These are phyloP conservation scores for Acromyrmex heyeri DNA, from an alignment of 1,140 invertebrate species.

Conservation along the genomic window DNA sequence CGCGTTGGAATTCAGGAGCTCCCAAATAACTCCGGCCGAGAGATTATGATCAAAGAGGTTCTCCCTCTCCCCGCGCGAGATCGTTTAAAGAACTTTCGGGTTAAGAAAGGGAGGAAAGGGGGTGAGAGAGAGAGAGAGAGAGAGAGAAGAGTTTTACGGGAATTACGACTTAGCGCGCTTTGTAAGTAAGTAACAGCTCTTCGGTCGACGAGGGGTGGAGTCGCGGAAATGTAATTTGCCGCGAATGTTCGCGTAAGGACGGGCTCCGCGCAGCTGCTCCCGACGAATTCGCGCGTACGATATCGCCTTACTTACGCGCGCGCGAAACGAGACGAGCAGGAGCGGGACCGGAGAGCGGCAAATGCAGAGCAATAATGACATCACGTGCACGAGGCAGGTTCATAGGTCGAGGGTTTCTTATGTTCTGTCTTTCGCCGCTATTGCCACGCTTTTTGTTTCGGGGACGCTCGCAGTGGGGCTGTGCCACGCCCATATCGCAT, in stretches of 20 bases:
- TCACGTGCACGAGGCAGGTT: conserved; percentile 31
- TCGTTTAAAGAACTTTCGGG: conserved; percentile 55
- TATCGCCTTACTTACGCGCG: conserved; percentile 1
- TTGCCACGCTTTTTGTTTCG: conserved; percentile 65
- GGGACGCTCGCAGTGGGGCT: not conserved
- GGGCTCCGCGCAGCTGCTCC: conserved; percentile 15
- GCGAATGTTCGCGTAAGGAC: conserved; percentile 17
- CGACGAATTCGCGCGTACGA: conserved; percentile 40
- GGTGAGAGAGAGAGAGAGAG: not conserved
- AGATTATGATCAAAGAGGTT: conserved; percentile 60
- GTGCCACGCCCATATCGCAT: conserved; percentile 51
- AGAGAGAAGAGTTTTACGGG: conserved; percentile 40
- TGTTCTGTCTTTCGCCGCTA: conserved; percentile 66
- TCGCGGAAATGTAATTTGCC: conserved; percentile 61
- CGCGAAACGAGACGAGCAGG: not conserved
- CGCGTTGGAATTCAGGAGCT: conserved; percentile 49
- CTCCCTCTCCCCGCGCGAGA: not conserved
- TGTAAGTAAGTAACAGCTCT: conserved; percentile 47
- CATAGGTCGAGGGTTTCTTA: conserved; percentile 65
- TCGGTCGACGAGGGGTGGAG: conserved; percentile 8
- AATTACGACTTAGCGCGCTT: conserved; percentile 58
- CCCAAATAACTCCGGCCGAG: conserved; percentile 42
- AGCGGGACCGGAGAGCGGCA: not conserved
- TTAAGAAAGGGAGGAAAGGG: not conserved
- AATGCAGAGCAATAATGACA: conserved; percentile 72